Evolutionary conservation across 1,140 invertebrate genomes (phyloP).

Genomic region (Drosophila santomea): DNA sequence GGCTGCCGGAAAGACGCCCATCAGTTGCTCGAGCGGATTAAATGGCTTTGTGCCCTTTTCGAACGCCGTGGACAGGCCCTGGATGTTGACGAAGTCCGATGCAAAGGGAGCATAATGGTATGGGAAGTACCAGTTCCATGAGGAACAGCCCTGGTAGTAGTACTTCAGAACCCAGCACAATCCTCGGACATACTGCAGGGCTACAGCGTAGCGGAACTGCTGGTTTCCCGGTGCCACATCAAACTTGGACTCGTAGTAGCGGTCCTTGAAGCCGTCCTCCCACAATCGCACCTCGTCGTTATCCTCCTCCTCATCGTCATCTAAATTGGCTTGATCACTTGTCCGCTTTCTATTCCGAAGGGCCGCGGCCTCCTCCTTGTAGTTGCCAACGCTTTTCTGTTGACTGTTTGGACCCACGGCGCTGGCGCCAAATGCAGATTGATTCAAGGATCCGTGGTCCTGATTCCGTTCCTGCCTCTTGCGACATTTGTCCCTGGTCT

Average conservation of each 20-base stretch:
- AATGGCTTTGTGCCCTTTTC: slow-evolving; percentile 96
- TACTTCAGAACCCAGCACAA: slow-evolving; percentile 99
- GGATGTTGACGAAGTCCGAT: slow-evolving; percentile 98
- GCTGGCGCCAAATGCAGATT: slow-evolving; percentile 90
- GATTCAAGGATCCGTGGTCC: slow-evolving; percentile 59
- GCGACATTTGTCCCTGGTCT: slow-evolving; percentile 91
- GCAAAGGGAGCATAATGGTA: slow-evolving; percentile 99
- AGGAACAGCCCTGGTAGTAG: slow-evolving; percentile 99
- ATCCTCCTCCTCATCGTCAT: slow-evolving; percentile 88
- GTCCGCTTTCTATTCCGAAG: slow-evolving; percentile 86
- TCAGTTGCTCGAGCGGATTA: slow-evolving; percentile 98
- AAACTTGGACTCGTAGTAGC: slow-evolving; percentile 99
- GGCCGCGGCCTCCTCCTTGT: slow-evolving; percentile 89
- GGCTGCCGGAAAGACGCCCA: slow-evolving; percentile 99
- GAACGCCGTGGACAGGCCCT: slow-evolving; percentile 93
- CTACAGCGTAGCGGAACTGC: slow-evolving; percentile 95
- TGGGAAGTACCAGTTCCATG: slow-evolving; percentile 99
- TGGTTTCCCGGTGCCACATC: slow-evolving; percentile 92
- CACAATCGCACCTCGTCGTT: slow-evolving; percentile 98
- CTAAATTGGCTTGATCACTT: slow-evolving; percentile 53
- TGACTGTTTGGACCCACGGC: slow-evolving; percentile 85
- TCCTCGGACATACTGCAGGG: slow-evolving; percentile 96
- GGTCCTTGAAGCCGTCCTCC: slow-evolving; percentile 99
- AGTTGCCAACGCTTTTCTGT: slow-evolving; percentile 85
- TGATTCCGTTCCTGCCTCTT: slow-evolving; percentile 84